A percentile compares a stretch with the other conserved stretches of the same genome.
These are phyloP conservation scores for Trisateles emortualis DNA, from an alignment of 2,888 invertebrate species.

Conservation along the genomic window DNA sequence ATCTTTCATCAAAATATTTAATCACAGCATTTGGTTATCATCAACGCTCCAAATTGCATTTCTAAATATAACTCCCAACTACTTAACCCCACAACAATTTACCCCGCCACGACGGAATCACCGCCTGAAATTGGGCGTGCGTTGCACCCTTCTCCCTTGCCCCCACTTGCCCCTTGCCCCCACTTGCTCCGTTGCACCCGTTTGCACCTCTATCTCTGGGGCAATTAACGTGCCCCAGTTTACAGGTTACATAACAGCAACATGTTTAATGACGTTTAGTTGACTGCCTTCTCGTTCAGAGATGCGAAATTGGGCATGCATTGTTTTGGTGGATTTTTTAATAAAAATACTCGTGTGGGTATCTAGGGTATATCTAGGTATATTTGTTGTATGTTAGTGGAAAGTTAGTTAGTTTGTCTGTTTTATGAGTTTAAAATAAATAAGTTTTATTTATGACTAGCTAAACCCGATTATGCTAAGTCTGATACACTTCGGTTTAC, in stretches of 20 bases:
- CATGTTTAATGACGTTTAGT: conserved; percentile 29
- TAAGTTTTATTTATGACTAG: too few relatives aligned
- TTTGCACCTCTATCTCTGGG: conserved; percentile 29
- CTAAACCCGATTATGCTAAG: too few relatives aligned
- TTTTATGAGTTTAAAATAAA: too few relatives aligned
- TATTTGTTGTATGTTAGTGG: too few relatives aligned
- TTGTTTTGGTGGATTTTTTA: neutral
- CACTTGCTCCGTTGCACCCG: neutral
- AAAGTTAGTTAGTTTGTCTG: too few relatives aligned
- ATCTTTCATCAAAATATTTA: neutral
- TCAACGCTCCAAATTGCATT: neutral
- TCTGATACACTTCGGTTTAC: too few relatives aligned
- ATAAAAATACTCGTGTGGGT: neutral
- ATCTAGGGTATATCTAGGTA: too few relatives aligned
- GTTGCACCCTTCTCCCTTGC: conserved; percentile 19
- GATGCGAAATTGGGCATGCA: conserved; percentile 6
- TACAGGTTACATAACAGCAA: conserved; percentile 26
- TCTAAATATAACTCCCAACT: neutral
- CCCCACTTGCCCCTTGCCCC: neutral
- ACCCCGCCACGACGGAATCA: conserved; percentile 16
- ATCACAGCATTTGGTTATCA: neutral
- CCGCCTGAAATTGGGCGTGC: conserved; percentile 36
- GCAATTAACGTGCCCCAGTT: conserved; percentile 50
- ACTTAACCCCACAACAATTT: conserved; percentile 8
- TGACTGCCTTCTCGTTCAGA: conserved; percentile 13